Evolutionary conservation across 2,888 invertebrate genomes (phyloP), one percentile per base, ranked within the genome.

Genomic region (Apamea monoglypha): DNA sequence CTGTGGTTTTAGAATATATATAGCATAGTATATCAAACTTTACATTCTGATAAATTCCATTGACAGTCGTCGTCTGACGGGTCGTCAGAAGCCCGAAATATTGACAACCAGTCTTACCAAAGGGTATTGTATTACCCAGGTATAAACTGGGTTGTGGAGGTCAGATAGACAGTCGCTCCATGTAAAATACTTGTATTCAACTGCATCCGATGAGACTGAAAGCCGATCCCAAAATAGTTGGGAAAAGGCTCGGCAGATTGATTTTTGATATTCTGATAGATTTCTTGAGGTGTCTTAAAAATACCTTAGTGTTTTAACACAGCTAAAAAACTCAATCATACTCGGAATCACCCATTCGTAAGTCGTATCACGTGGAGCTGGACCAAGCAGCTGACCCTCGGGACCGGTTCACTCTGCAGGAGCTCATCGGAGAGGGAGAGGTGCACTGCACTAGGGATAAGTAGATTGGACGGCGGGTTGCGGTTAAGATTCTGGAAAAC

Each of bases 401-500:
- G 67, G 97, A 98, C 89, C 96, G 98, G 85, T 98, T 98, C 95
- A 97, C 97, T 76, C 96, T 98, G 82, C 97, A 98, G 85, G 98
- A 98, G 91, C 97, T 98, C 85, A 98, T 98, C 81, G 98, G 98
- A n/a, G 98, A 98, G 93, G 98, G 98, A 12, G 98, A 98, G 94
- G 98, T 98, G 47, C 98, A 97, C 95, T 97, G 97, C 76, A 98
- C 98, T 1, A 95, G 97, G 66, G 98, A 98, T 91, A 97, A 97
- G 91, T 97, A 97, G 87, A 97, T 97, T 18, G 97, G 97, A 90
- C 95, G 95, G 90, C 94, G 97, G 68, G 98, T 98, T 29, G 98
- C 98, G 53, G 97, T 98, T 29, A 98, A 98, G 97, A 98, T 98
- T 84, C 94, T 98, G 91, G 98, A 98, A 92, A 98, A 98, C 89